phyloP scores from a whole-genome alignment of 2,113 vertebrate species.

The Calcarius ornatus region DNA sequence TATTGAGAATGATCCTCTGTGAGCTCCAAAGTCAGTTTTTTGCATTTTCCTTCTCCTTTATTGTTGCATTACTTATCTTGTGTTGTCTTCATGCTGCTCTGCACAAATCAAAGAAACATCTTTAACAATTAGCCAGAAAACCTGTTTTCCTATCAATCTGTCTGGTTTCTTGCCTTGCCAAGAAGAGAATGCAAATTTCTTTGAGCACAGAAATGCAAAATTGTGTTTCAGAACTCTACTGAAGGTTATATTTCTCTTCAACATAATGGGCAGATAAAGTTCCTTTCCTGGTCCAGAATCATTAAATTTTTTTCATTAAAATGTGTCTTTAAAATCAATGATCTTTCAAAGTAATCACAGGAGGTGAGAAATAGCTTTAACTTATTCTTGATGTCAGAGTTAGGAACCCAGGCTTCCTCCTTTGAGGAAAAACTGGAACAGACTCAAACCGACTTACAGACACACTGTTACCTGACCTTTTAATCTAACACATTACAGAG shows the following conservation, averaged over 20 bases:
- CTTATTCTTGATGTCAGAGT: not conserved
- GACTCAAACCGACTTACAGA: not conserved
- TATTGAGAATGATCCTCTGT: not conserved
- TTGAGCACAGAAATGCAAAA: not conserved
- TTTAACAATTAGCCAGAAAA: slow-evolving; percentile 36
- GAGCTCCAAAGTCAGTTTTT: not conserved
- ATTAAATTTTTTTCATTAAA: not conserved
- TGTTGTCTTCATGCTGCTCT: not conserved
- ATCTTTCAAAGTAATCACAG: not conserved
- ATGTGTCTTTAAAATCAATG: not conserved
- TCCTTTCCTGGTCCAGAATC: not conserved
- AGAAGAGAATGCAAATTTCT: slow-evolving; percentile 44
- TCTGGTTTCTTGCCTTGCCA: slow-evolving; percentile 8
- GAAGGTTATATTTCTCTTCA: not conserved
- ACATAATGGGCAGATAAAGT: not conserved
- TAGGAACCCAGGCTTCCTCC: not conserved
- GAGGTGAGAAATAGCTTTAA: not conserved
- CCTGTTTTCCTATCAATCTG: slow-evolving; percentile 39
- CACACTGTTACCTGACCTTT: not conserved
- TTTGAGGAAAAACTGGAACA: not conserved
- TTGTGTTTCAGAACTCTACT: not conserved
- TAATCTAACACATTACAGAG: not conserved
- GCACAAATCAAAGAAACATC: slow-evolving; percentile 13
- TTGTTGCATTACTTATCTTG: not conserved
- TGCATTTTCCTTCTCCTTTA: not conserved